These are phyloP conservation scores for Lagopus muta DNA, from an alignment of 2,113 vertebrate species.

Conservation along the genomic window DNA sequence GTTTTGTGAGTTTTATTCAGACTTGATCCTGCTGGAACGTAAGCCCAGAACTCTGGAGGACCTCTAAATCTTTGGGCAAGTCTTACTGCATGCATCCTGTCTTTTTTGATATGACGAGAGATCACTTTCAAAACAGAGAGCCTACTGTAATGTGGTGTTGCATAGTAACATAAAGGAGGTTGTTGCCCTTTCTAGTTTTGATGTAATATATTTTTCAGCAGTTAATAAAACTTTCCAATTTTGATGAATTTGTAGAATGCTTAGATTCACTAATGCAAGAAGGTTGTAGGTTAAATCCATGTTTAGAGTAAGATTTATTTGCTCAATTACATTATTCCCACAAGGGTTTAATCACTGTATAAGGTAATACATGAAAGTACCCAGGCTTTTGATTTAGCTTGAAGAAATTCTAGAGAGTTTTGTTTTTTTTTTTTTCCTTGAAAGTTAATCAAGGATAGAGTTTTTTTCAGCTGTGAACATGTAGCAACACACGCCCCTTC, in stretches of 20 bases:
- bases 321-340: neutral
- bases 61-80: neutral
- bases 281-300: conserved; percentile 20
- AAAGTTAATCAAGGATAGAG: neutral
- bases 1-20: neutral
- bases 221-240: conserved; percentile 33
- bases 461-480: neutral
- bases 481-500: neutral
- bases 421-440: conserved; percentile 9
- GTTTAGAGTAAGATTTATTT: conserved; percentile 35
- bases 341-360: neutral
- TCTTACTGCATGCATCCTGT: neutral
- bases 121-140: neutral
- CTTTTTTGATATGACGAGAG: neutral
- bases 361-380: neutral
- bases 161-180: neutral
- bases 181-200: neutral
- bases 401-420: neutral
- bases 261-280: conserved; percentile 14
- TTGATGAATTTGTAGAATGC: conserved; percentile 2
- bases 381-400: neutral
- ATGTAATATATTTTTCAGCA: neutral
- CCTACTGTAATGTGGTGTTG: neutral
- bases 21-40: neutral
- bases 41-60: neutral